Percentiles rank a stretch among this genome's conserved stretches.
Evolutionary conservation across 2,113 vertebrate species (phyloP).

Genomic region (Vanacampus margaritifer): DNA sequence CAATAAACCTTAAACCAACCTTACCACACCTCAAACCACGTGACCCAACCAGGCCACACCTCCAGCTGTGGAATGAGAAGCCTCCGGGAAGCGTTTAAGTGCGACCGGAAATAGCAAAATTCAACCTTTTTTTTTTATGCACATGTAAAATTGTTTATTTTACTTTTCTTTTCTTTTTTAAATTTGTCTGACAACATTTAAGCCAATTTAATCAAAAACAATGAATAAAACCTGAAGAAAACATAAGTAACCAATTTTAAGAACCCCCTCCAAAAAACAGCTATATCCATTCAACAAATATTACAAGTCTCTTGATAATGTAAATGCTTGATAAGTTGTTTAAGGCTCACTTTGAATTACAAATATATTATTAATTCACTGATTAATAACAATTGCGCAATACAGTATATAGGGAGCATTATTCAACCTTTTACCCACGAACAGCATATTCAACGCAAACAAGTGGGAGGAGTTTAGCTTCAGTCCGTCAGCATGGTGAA

Average conservation of each 20-base stretch:
- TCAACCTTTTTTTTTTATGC: not conserved
- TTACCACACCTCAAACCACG: slow-evolving; percentile 19
- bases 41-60: slow-evolving; percentile 6
- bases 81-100: not conserved
- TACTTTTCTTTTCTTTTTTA: no score
- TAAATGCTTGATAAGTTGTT: not conserved
- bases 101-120: not conserved
- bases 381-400: not conserved
- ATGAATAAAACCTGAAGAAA: not conserved
- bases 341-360: not conserved
- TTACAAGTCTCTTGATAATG: not conserved
- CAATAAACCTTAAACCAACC: no score
- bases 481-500: no score
- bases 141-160: no score
- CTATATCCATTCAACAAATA: not conserved
- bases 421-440: not conserved
- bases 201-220: not conserved
- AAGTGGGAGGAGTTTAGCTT: not conserved
- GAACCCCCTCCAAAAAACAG: no score
- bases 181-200: not conserved
- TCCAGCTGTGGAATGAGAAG: not conserved
- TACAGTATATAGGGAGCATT: not conserved
- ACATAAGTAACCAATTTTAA: not conserved
- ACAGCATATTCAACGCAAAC: not conserved
- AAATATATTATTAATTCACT: not conserved